These are phyloP conservation scores for Prinia subflava DNA, from an alignment of 2,113 vertebrate genomes.

Conservation along the genomic window DNA sequence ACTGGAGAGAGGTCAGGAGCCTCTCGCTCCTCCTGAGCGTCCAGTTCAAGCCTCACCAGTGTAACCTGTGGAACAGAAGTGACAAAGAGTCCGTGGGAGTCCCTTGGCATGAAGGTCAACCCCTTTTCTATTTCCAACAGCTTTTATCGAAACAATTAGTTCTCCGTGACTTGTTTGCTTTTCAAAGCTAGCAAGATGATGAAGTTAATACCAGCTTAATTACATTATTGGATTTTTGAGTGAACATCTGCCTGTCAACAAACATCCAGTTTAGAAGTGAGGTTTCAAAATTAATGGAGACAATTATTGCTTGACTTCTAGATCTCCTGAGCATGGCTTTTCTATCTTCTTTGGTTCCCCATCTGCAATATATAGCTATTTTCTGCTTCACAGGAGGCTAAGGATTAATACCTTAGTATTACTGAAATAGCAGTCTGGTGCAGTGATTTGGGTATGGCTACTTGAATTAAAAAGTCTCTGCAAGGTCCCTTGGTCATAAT, in stretches of 20 bases:
- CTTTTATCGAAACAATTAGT: neutral
- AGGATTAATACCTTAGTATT: slow-evolving; percentile 6
- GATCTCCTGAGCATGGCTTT: neutral
- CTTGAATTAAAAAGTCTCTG: slow-evolving; percentile 7
- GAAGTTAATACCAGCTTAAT: neutral
- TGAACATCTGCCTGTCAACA: neutral
- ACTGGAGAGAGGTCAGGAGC: neutral
- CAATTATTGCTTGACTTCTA: neutral
- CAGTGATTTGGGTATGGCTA: neutral
- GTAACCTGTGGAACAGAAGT: neutral
- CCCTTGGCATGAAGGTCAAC: neutral
- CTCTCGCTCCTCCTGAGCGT: neutral
- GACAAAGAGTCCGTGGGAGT: neutral
- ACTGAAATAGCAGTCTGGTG: neutral
- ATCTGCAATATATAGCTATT: slow-evolving; percentile 30
- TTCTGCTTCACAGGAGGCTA: slow-evolving; percentile 19
- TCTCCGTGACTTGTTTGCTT: neutral
- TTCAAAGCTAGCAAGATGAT: neutral
- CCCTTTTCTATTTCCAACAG: neutral
- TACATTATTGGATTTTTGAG: neutral
- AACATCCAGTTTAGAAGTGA: neutral
- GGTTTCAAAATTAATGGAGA: neutral
- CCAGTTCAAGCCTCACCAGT: neutral
- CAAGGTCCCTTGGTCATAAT: neutral
- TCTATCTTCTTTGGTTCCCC: neutral